These are phyloP conservation scores for Spialia ferax DNA, from an alignment of 2,888 invertebrate species.

Conservation along the genomic window DNA sequence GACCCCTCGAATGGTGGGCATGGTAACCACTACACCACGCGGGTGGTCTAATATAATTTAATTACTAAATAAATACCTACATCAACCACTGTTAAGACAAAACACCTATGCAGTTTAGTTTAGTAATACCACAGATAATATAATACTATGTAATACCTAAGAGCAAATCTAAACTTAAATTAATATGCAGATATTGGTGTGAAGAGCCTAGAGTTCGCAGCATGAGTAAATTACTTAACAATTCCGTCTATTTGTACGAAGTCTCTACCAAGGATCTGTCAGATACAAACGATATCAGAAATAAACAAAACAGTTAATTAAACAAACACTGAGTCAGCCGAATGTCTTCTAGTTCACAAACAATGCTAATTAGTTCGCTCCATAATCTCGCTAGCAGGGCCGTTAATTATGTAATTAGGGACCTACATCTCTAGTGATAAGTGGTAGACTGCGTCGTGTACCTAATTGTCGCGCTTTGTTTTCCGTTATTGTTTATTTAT, in stretches of 20 bases:
- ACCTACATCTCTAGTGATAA: conserved; percentile 33
- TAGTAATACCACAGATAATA: too few species aligned
- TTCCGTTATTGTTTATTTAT: background rate
- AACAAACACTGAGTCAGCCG: conserved; percentile 56
- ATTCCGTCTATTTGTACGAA: background rate
- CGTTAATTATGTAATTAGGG: conserved; percentile 46
- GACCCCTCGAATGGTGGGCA: too few species aligned
- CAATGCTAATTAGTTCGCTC: conserved; percentile 58
- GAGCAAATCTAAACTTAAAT: too few species aligned
- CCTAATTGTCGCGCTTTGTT: conserved; percentile 23
- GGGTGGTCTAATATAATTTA: too few species aligned
- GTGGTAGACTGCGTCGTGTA: background rate
- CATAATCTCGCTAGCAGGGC: conserved; percentile 54
- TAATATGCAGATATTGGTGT: too few species aligned
- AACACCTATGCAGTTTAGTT: too few species aligned
- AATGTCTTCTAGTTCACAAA: conserved; percentile 54
- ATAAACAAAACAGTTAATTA: conserved; percentile 68
- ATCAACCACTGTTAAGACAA: too few species aligned
- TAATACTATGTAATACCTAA: too few species aligned
- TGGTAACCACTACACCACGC: too few species aligned
- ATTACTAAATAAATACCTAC: too few species aligned
- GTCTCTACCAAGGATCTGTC: background rate
- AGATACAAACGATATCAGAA: conserved; percentile 53
- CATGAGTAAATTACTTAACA: background rate
- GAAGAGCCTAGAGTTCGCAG: too few species aligned